Conservation (phyloP, 2,113 vertebrate species). For the Engystomops pustulosus region DNA sequence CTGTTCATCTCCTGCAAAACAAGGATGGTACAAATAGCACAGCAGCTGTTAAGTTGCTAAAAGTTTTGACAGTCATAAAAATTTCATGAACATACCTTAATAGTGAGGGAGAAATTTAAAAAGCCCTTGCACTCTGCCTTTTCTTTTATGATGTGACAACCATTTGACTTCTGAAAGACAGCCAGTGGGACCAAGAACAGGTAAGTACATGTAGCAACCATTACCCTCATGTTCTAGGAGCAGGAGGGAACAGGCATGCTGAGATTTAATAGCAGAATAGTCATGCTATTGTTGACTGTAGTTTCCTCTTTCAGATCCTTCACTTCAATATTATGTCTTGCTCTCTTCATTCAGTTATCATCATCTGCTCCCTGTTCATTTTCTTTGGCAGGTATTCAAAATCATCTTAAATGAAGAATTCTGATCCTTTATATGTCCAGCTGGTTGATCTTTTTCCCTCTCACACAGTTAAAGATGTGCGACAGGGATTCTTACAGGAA, state of each 20-base stretch:
- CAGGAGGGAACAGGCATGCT: background rate
- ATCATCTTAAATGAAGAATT: background rate
- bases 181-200: conserved; percentile 39
- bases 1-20: conserved; percentile 6
- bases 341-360: background rate
- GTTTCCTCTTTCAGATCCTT: conserved; percentile 25
- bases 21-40: conserved; percentile 1
- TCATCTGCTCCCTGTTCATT: background rate
- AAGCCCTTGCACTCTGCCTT: conserved; percentile 17
- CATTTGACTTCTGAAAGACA: conserved; percentile 3
- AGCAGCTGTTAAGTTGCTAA: background rate
- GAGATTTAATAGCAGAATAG: conserved; percentile 36
- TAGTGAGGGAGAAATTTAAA: background rate
- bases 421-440: conserved; percentile 17
- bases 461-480: background rate
- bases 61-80: background rate
- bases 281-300: conserved; percentile 7
- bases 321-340: background rate
- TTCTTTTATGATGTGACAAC: conserved; percentile 1
- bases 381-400: conserved; percentile 52
- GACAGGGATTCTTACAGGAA: conserved; percentile 35
- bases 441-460: background rate
- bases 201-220: conserved; percentile 19
- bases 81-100: background rate
- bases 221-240: conserved; percentile 44